Conservation (phyloP, 2,888 invertebrate genomes). For the Ischnura elegans region DNA sequence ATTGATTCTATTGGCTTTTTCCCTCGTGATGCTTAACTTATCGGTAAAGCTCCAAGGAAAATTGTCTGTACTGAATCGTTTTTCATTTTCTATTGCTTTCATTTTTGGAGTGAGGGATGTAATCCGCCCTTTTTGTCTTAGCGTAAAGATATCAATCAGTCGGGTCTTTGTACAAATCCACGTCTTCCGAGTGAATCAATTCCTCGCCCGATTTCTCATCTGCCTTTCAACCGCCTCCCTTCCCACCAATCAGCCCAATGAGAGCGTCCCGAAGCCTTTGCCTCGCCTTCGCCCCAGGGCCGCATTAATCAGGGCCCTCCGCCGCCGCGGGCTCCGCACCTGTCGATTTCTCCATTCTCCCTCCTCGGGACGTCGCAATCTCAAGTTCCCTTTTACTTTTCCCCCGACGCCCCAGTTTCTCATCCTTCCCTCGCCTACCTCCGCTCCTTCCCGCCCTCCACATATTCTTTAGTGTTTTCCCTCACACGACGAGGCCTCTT, state of each 20-base stretch:
- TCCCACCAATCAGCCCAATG: background rate
- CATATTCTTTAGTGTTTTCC: too few species aligned
- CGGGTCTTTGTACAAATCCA: background rate
- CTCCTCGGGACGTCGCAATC: background rate
- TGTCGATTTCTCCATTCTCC: background rate
- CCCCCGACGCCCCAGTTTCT: background rate
- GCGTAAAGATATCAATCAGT: too few species aligned
- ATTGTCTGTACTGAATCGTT: too few species aligned
- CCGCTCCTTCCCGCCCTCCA: background rate
- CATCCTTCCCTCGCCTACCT: background rate
- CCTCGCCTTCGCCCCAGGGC: background rate
- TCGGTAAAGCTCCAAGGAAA: too few species aligned
- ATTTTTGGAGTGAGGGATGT: too few species aligned
- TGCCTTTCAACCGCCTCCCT: background rate
- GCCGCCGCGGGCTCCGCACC: background rate
- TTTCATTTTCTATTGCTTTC: too few species aligned
- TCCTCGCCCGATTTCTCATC: background rate
- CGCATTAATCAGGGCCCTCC: background rate
- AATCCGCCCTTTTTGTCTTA: too few species aligned
- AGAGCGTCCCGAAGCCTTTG: background rate
- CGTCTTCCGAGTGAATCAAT: background rate
- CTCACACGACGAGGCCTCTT: too few species aligned
- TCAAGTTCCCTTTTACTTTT: too few species aligned
- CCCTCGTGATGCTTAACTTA: too few species aligned
- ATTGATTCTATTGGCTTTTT: too few species aligned